Conservation (phyloP, 1,140 invertebrate species). For the Stenopsyche tienmushanensis region DNA sequence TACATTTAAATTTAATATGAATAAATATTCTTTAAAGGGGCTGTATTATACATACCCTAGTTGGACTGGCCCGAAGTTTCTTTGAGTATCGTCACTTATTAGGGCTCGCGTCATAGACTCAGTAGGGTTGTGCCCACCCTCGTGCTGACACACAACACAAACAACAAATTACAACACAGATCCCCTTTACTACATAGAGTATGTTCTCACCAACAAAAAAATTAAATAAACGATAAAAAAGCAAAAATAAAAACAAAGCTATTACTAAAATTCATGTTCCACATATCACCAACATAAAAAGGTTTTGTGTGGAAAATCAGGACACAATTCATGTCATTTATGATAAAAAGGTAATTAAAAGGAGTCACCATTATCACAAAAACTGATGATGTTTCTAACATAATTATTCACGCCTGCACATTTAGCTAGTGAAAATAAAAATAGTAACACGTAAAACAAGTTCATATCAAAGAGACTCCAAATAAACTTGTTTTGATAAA, state of each 20-base stretch:
- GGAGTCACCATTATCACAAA: constrained; percentile 40
- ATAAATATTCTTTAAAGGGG: not conserved
- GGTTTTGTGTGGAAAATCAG: constrained; percentile 1
- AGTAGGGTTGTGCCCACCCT: constrained; percentile 84
- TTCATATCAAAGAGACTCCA: not conserved
- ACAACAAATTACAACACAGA: constrained; percentile 56
- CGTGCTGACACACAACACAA: constrained; percentile 75
- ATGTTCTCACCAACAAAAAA: constrained; percentile 5
- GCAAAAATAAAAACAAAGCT: not conserved
- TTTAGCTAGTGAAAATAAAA: not conserved
- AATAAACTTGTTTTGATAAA: not conserved
- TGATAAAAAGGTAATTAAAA: not conserved
- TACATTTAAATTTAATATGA: not conserved
- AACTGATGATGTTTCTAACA: constrained; percentile 39
- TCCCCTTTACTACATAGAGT: constrained; percentile 5
- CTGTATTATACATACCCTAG: constrained; percentile 77
- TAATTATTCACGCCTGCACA: not conserved
- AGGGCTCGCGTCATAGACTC: constrained; percentile 89
- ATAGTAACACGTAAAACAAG: not conserved
- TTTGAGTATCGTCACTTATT: constrained; percentile 85
- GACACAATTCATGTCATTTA: not conserved
- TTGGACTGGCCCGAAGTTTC: constrained; percentile 82
- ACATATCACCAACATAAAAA: not conserved
- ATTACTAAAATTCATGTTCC: not conserved
- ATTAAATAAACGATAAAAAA: constrained; percentile 4